Percentiles rank a stretch among this genome's conserved stretches.
Evolutionary conservation across 2,113 vertebrate species (phyloP).

Genomic region (Glaucidium brasilianum): DNA sequence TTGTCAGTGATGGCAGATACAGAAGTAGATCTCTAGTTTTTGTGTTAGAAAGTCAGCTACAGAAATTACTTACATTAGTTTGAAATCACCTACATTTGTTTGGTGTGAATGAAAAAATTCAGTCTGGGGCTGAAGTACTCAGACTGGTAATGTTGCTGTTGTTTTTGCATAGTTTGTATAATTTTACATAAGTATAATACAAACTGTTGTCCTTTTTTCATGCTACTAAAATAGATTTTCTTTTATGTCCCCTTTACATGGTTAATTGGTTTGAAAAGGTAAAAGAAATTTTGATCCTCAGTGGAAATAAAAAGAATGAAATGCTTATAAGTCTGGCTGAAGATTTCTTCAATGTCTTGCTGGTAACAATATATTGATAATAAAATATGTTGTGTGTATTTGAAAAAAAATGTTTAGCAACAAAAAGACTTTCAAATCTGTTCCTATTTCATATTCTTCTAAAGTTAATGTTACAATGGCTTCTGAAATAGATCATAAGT

Average conservation of each 20-base stretch:
- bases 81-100: background rate
- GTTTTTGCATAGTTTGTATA: background rate
- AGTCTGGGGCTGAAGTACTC: background rate
- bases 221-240: background rate
- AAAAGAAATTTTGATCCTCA: slow-evolving; percentile 78
- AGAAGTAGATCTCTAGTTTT: background rate
- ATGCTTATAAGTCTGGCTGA: slow-evolving; percentile 79
- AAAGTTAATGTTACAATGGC: background rate
- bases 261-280: slow-evolving; percentile 90
- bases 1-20: background rate
- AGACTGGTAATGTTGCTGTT: background rate
- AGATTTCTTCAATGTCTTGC: slow-evolving; percentile 85
- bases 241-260: slow-evolving; percentile 80
- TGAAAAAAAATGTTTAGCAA: background rate
- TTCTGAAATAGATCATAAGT: background rate
- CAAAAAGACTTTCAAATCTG: background rate
- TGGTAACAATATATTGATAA: slow-evolving; percentile 71
- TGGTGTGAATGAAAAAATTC: background rate
- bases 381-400: background rate
- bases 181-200: background rate
- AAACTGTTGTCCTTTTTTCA: background rate
- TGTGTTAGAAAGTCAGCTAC: background rate
- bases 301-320: slow-evolving; percentile 76
- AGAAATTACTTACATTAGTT: background rate
- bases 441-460: background rate